phyloP scores from a whole-genome alignment of 2,113 vertebrate species.

The Xiphophorus hellerii region DNA sequence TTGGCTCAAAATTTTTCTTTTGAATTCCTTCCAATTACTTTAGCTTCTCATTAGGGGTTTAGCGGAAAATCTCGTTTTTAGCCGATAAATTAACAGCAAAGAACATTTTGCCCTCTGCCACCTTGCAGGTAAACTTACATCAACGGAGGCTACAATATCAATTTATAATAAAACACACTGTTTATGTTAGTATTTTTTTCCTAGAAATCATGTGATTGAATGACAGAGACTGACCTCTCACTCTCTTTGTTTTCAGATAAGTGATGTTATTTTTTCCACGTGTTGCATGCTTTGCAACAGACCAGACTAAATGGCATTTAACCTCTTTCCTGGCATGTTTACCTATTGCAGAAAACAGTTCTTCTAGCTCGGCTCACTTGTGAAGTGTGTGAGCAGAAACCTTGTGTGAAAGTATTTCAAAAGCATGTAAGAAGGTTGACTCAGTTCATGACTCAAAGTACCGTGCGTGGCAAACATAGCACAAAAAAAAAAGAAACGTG shows the following conservation, averaged over 20 bases:
- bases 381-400: slow-evolving; percentile 30
- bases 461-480: slow-evolving; percentile 18
- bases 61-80: not conserved
- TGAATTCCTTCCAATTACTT: not conserved
- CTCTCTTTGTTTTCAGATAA: not conserved
- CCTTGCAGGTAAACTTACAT: not conserved
- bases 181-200: not conserved
- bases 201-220: not conserved
- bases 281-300: not conserved
- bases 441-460: slow-evolving; percentile 27
- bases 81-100: not conserved
- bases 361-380: not conserved
- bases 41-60: not conserved
- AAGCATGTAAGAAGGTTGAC: slow-evolving; percentile 43
- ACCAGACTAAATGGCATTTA: too few relatives aligned
- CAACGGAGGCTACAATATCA: not conserved
- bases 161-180: not conserved
- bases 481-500: slow-evolving; percentile 12
- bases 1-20: not conserved
- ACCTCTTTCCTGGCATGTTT: not conserved
- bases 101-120: not conserved
- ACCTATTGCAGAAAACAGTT: not conserved
- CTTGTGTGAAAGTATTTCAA: slow-evolving; percentile 19
- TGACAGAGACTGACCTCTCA: not conserved
- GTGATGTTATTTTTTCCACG: not conserved